Conservation (phyloP, 2,888 invertebrate genomes). For the Yponomeuta evonymella region DNA sequence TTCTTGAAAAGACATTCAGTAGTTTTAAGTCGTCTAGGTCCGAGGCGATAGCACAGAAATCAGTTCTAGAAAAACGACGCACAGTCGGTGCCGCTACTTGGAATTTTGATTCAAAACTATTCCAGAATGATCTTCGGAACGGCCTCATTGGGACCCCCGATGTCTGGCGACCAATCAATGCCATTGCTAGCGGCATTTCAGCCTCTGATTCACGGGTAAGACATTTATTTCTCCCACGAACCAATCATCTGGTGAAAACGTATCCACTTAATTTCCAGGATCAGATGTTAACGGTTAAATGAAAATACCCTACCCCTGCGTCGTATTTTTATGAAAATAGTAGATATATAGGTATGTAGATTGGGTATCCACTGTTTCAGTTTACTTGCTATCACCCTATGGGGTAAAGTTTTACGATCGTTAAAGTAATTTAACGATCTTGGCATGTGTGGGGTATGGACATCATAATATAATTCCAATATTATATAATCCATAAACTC, state of each 20-base stretch:
- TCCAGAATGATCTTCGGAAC: conserved; percentile 77
- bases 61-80: conserved; percentile 77
- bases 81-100: conserved; percentile 82
- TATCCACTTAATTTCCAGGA: too few species aligned
- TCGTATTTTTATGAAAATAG: too few species aligned
- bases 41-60: conserved; percentile 63
- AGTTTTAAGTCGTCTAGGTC: conserved; percentile 65
- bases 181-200: conserved; percentile 79
- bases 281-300: too few species aligned
- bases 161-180: conserved; percentile 81
- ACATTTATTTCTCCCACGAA: not conserved
- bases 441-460: too few species aligned
- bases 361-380: too few species aligned
- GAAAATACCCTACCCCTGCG: too few species aligned
- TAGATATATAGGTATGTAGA: too few species aligned
- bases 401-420: too few species aligned
- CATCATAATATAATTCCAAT: too few species aligned
- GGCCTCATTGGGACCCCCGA: conserved; percentile 80
- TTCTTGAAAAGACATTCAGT: conserved; percentile 68
- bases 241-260: not conserved
- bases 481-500: too few species aligned
- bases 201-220: conserved; percentile 72
- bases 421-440: too few species aligned
- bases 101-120: conserved; percentile 79
- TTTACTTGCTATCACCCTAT: too few species aligned